phyloP scores from a whole-genome alignment of 2,113 vertebrate genomes.

The Tupaia tana region DNA sequence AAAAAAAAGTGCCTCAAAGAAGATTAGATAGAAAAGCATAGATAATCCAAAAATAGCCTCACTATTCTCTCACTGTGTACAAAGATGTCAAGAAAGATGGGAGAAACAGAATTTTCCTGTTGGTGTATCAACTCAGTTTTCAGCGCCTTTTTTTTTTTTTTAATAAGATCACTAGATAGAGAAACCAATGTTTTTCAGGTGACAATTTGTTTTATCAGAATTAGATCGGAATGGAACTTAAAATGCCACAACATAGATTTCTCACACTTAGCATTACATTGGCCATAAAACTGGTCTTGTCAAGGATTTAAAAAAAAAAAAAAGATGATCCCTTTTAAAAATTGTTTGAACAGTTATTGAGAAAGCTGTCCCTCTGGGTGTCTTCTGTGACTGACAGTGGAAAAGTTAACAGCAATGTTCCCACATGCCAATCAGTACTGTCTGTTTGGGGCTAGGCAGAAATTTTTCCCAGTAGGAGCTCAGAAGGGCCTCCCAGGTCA shows the following conservation, averaged over 20 bases:
- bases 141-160: slow-evolving; percentile 29
- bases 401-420: slow-evolving; percentile 56
- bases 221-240: slow-evolving; percentile 61
- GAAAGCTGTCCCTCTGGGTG: slow-evolving; percentile 63
- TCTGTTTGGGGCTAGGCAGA: slow-evolving; percentile 26
- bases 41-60: slow-evolving; percentile 53
- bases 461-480: neutral
- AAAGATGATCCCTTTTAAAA: neutral
- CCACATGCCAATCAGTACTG: slow-evolving; percentile 42
- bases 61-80: neutral
- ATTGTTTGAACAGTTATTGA: slow-evolving; percentile 65
- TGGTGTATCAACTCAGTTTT: slow-evolving; percentile 21
- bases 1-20: slow-evolving; percentile 23
- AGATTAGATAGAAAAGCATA: slow-evolving; percentile 8
- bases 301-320: neutral
- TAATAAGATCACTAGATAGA: neutral
- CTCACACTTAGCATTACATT: slow-evolving; percentile 45
- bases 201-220: slow-evolving; percentile 62
- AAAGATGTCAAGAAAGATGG: neutral
- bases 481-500: neutral
- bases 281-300: slow-evolving; percentile 77
- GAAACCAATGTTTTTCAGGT: slow-evolving; percentile 58
- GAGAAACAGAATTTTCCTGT: slow-evolving; percentile 49
- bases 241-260: slow-evolving; percentile 40
- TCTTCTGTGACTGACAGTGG: slow-evolving; percentile 65